These are phyloP conservation scores for Bufo gargarizans DNA, from an alignment of 2,113 vertebrate species.

Conservation along the genomic window DNA sequence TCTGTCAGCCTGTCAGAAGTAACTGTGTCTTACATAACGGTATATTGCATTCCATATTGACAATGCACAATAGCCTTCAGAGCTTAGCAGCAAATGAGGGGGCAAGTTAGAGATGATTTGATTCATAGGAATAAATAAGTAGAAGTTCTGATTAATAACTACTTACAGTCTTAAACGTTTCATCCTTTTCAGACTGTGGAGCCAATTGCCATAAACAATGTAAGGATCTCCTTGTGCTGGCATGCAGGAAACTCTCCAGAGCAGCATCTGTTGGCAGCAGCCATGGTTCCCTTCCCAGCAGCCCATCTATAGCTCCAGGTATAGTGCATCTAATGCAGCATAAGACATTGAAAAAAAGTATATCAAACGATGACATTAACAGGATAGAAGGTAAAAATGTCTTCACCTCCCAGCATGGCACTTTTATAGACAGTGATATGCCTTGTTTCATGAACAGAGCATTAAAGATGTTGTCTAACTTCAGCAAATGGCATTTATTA, in stretches of 20 bases:
- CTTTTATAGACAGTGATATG: too few relatives aligned
- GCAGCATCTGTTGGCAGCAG: slow-evolving; percentile 81
- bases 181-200: slow-evolving; percentile 83
- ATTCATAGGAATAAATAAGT: too few relatives aligned
- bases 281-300: slow-evolving; percentile 89
- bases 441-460: too few relatives aligned
- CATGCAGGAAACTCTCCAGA: slow-evolving; percentile 87
- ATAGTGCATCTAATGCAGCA: slow-evolving; percentile 18
- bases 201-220: slow-evolving; percentile 98
- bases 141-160: not conserved
- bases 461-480: too few relatives aligned
- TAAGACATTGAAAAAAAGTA: not conserved
- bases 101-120: too few relatives aligned
- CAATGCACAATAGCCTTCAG: too few relatives aligned
- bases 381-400: not conserved
- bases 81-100: too few relatives aligned
- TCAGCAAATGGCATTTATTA: too few relatives aligned
- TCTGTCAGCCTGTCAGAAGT: not conserved
- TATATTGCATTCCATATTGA: too few relatives aligned
- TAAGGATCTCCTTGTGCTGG: slow-evolving; percentile 90
- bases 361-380: not conserved
- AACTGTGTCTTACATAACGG: not conserved
- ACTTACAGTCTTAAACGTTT: not conserved
- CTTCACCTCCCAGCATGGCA: too few relatives aligned
- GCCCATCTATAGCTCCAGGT: slow-evolving; percentile 87